Evolutionary conservation across 2,797 vertebrate genomes (phyloP), one percentile per base, ranked within the genome.

Genomic region (Sparidentex hasta): DNA sequence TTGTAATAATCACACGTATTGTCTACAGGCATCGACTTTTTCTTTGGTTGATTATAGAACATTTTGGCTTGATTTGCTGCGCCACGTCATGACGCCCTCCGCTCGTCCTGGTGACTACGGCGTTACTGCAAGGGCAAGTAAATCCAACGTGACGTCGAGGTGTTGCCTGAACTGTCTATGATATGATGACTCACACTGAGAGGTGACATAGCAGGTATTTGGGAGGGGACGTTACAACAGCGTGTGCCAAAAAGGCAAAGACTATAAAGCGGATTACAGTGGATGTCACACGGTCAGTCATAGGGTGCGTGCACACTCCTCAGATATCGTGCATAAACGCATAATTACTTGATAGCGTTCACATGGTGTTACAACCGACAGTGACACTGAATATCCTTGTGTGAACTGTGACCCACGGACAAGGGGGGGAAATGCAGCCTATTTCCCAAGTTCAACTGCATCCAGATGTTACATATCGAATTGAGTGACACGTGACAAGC

Each of bases 131-230:
- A 76, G 58, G 59, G 52, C 63, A 67, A 71, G 55, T 50, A 65
- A 55, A 74, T 63, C 18, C 52, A 43, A 84, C 17, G 47, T 84
- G 65, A 88, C 16, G 65, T 70, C 18, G 70, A 86, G 41, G 69
- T 79, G 72, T 88, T 62, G 76, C 70, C 77, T 80, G 70, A 80
- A 47, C 51, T 73, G 82, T 83, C 51, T 41, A 71, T 48, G 57
- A 68, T 55, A 44, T 77, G 74, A 85, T 90, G 84, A 85, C 77
- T 83, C 84, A 90, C 80, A 29, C 68, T 65, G 65, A 75, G 63
- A 64, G 65, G 79, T 78, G 77, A 82, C 72, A 61, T 27, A 71
- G 65, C 65, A 75, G 70, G 72, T 83, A 84, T 73, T 79, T 74
- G 47, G 63, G 59, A 52, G 62, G 66, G 21, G 63, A 72, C 65